phyloP scores from a whole-genome alignment of 2,888 invertebrate species.

The Lasioglossum vierecki region DNA sequence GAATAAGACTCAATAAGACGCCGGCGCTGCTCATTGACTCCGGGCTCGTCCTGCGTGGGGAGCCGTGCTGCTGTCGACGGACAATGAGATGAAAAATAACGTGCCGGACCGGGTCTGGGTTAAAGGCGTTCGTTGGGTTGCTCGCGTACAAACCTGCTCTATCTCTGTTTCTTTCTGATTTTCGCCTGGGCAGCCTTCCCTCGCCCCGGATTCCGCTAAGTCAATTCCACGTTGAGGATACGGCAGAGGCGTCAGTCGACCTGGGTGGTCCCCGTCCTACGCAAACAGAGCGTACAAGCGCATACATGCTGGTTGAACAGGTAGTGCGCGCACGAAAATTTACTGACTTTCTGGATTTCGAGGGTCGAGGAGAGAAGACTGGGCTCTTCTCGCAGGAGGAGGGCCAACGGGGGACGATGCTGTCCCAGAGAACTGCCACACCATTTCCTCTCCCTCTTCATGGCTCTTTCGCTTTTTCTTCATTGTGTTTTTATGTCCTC shows the following conservation, averaged over 20 bases:
- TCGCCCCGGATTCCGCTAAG: slow-evolving; percentile 77
- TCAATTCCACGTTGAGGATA: slow-evolving; percentile 76
- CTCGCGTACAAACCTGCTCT: slow-evolving; percentile 43
- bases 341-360: slow-evolving; percentile 78
- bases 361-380: not conserved
- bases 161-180: slow-evolving; percentile 48
- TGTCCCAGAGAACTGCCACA: slow-evolving; percentile 14
- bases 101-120: slow-evolving; percentile 67
- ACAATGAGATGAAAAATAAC: slow-evolving; percentile 79
- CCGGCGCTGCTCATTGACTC: slow-evolving; percentile 38
- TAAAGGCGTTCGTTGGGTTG: slow-evolving; percentile 62
- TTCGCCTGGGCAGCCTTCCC: slow-evolving; percentile 30
- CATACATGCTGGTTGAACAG: slow-evolving; percentile 71
- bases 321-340: slow-evolving; percentile 77
- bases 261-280: slow-evolving; percentile 81
- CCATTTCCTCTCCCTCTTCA: not conserved
- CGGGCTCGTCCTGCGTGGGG: slow-evolving; percentile 60
- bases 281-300: slow-evolving; percentile 77
- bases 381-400: slow-evolving; percentile 16
- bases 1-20: slow-evolving; percentile 51
- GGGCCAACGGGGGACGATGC: slow-evolving; percentile 11
- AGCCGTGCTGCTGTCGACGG: slow-evolving; percentile 69
- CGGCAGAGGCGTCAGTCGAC: slow-evolving; percentile 78
- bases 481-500: slow-evolving; percentile 37
- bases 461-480: not conserved